A percentile compares a stretch with the other conserved stretches of the same genome.
phyloP scores from a whole-genome alignment of 2,113 vertebrate genomes.

The Dromas ardeola region DNA sequence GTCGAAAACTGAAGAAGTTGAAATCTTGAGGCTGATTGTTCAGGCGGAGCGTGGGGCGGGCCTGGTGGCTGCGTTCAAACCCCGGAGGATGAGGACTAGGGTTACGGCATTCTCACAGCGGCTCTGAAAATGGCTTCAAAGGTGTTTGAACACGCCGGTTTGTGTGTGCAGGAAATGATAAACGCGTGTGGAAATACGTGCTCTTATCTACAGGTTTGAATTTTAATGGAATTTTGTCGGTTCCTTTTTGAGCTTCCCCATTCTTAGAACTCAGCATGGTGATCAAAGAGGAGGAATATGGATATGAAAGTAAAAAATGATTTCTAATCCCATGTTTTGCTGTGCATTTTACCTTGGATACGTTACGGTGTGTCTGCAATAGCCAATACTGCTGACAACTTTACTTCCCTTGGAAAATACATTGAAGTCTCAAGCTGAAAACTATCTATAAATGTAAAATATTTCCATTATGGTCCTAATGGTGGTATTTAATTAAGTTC shows the following conservation, averaged over 20 bases:
- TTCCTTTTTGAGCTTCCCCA: not conserved
- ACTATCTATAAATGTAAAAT: not conserved
- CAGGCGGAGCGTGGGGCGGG: not conserved
- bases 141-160: not conserved
- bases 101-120: not conserved
- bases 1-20: not conserved
- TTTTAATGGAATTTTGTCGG: not conserved
- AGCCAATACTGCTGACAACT: not conserved
- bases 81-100: not conserved
- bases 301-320: not conserved
- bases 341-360: not conserved
- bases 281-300: not conserved
- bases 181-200: not conserved
- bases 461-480: not conserved
- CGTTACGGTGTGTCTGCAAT: not conserved
- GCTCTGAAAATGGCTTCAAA: not conserved
- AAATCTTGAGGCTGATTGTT: not conserved
- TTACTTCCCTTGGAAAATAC: not conserved
- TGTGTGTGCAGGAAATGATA: not conserved
- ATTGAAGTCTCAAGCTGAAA: not conserved
- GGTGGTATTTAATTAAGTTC: not conserved
- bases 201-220: not conserved
- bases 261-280: not conserved
- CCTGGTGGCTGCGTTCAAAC: not conserved
- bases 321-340: not conserved